These are phyloP conservation scores for Eilema griseolum DNA, from an alignment of 2,888 invertebrate genomes.

Conservation along the genomic window DNA sequence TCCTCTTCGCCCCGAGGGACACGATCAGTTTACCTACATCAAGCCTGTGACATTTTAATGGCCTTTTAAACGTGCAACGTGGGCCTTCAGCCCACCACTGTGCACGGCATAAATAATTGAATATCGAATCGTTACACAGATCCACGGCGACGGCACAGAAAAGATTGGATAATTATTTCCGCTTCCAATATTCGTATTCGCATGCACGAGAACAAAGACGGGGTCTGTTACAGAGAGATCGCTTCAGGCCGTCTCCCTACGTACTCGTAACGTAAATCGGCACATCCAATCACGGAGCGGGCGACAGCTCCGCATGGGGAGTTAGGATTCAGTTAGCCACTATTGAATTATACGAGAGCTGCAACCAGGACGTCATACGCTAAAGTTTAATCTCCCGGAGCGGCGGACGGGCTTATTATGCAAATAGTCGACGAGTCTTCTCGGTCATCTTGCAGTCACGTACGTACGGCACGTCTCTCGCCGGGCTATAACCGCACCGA, in stretches of 20 bases:
- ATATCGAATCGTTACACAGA: conserved; percentile 53
- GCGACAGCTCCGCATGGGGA: conserved; percentile 64
- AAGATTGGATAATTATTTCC: conserved; percentile 73
- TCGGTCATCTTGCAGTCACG: conserved; percentile 79
- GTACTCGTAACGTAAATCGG: conserved; percentile 67
- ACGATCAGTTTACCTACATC: conserved; percentile 72
- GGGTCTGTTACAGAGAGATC: conserved; percentile 63
- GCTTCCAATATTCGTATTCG: conserved; percentile 66
- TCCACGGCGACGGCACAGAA: conserved; percentile 51
- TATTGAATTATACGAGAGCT: conserved; percentile 84
- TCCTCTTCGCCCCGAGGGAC: conserved; percentile 62
- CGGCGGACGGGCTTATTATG: conserved; percentile 83
- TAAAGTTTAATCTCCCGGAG: conserved; percentile 84
- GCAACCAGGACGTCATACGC: conserved; percentile 82
- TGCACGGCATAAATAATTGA: conserved; percentile 69
- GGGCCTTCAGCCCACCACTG: conserved; percentile 62
- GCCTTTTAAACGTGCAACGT: conserved; percentile 75
- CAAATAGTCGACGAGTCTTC: conserved; percentile 77
- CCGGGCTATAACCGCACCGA: conserved; percentile 24
- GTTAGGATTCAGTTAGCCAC: conserved; percentile 83
- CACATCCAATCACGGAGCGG: conserved; percentile 72
- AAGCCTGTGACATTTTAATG: conserved; percentile 82
- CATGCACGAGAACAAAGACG: conserved; percentile 63
- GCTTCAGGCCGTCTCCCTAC: conserved; percentile 61
- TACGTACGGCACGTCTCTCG: conserved; percentile 56